Conservation (phyloP, 2,113 vertebrate species). For the Amphilophus citrinellus region DNA sequence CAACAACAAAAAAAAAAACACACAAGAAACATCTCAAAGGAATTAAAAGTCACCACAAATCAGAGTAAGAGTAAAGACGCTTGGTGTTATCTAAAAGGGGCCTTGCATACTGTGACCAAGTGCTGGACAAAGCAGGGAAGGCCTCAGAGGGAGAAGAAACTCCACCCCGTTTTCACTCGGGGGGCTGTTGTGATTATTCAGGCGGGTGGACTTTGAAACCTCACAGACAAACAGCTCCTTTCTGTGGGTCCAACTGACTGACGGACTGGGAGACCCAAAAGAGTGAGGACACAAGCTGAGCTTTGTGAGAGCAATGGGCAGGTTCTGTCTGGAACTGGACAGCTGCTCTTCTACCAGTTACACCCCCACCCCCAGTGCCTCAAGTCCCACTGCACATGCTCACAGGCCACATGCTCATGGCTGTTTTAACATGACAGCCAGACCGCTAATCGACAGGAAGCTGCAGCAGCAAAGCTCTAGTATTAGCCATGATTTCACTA, state of each 20-base stretch:
- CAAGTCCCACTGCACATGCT: slow-evolving; percentile 34
- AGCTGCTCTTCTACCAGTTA: slow-evolving; percentile 71
- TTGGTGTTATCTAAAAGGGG: slow-evolving; percentile 5
- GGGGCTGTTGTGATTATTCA: slow-evolving; percentile 67
- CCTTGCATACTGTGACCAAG: slow-evolving; percentile 61
- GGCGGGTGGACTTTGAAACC: slow-evolving; percentile 59
- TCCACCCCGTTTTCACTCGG: slow-evolving; percentile 57
- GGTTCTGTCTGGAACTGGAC: slow-evolving; percentile 62
- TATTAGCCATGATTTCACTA: background rate
- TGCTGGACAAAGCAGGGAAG: slow-evolving; percentile 64
- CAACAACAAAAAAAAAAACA: too few species aligned
- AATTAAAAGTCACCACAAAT: slow-evolving; percentile 58
- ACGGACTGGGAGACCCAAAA: slow-evolving; percentile 38
- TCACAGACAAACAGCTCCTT: slow-evolving; percentile 70
- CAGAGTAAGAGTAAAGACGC: slow-evolving; percentile 28
- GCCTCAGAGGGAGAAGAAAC: slow-evolving; percentile 55
- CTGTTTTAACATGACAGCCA: slow-evolving; percentile 47
- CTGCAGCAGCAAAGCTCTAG: background rate
- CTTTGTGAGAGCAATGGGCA: slow-evolving; percentile 66
- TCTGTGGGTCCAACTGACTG: slow-evolving; percentile 51
- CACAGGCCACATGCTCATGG: slow-evolving; percentile 44
- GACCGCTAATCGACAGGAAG: slow-evolving; percentile 28
- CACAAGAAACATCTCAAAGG: background rate
- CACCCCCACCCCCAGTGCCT: background rate
- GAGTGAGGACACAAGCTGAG: slow-evolving; percentile 57